Conservation (phyloP, 1,140 invertebrate species). For the Drosophila yakuba region DNA sequence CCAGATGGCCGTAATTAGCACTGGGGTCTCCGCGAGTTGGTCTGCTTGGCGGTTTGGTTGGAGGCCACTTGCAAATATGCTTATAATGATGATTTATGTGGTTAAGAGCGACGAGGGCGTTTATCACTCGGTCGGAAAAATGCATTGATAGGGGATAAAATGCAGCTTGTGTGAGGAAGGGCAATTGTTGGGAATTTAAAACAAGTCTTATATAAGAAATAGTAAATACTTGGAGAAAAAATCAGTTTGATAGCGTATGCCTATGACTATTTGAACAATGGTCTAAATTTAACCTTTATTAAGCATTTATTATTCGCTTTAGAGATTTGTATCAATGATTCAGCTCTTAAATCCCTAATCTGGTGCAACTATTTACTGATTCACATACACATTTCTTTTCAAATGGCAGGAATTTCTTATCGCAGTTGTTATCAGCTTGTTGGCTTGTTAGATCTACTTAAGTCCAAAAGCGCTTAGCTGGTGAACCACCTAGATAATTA, state of each 20-base stretch:
- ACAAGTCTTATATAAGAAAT: not conserved
- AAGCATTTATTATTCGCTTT: no score
- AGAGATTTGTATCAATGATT: no score
- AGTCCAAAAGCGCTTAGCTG: not conserved
- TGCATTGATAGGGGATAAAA: constrained; percentile 1
- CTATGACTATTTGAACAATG: no score
- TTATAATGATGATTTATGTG: constrained; percentile 56
- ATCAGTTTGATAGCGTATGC: no score
- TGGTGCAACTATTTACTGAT: no score
- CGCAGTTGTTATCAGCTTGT: constrained; percentile 4
- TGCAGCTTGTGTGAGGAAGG: no score
- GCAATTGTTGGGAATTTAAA: not conserved
- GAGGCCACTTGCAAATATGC: constrained; percentile 35
- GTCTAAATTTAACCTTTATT: no score
- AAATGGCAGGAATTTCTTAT: not conserved
- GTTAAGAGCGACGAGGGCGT: not conserved
- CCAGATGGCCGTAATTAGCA: constrained; percentile 71
- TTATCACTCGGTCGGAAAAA: not conserved
- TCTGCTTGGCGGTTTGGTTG: constrained; percentile 25
- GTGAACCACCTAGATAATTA: constrained; percentile 21
- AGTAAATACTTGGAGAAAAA: no score
- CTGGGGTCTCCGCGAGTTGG: constrained; percentile 7
- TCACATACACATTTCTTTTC: not conserved
- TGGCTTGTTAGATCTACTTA: not conserved
- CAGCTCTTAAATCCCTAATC: no score